These are phyloP conservation scores for Jordanella pulchra DNA, from an alignment of 2,797 vertebrate genomes.

Conservation along the genomic window DNA sequence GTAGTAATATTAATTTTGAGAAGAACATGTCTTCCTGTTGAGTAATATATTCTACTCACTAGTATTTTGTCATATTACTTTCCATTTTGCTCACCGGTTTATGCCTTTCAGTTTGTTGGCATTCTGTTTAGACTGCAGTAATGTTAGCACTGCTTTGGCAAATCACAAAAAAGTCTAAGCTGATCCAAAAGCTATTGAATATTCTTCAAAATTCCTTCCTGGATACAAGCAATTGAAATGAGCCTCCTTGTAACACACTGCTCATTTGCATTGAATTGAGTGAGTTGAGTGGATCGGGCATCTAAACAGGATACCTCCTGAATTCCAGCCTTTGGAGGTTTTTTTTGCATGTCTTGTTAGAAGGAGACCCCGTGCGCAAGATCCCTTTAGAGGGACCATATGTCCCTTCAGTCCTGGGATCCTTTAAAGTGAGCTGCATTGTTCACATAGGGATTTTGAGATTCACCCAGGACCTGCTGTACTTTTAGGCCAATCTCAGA, in stretches of 20 bases:
- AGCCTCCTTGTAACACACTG: neutral
- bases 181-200: neutral
- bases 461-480: neutral
- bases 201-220: neutral
- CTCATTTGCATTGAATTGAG: neutral
- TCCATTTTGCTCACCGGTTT: neutral
- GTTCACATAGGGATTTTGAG: neutral
- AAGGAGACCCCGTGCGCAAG: neutral
- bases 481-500: neutral
- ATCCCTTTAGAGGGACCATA: neutral
- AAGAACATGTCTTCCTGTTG: neutral
- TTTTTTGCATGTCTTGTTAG: neutral
- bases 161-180: neutral
- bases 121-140: neutral
- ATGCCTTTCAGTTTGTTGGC: neutral
- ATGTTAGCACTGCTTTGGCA: neutral
- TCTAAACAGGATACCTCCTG: neutral
- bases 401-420: neutral
- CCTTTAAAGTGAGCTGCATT: neutral
- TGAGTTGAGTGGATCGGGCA: neutral
- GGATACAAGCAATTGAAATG: too few relatives aligned
- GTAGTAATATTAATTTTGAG: neutral
- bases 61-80: neutral
- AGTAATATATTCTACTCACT: neutral
- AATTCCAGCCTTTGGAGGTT: neutral